Base-by-base conservation (phyloP, 2,797 vertebrate species). In the Echeneis naucrates region DNA sequence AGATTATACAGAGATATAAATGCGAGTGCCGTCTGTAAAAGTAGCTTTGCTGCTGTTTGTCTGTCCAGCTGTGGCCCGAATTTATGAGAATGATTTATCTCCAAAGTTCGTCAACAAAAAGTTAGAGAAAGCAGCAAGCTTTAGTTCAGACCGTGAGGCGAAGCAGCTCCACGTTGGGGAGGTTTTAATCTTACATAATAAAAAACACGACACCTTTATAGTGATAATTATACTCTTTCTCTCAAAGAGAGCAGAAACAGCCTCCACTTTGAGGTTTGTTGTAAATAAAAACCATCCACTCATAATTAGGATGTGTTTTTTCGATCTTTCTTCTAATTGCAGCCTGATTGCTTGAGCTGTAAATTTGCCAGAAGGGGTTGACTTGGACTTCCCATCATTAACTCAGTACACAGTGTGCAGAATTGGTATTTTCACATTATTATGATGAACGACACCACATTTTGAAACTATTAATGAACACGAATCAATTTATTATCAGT, bases 301-400 rank as follows among this genome's bases (percentile, higher is more conserved):
- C 45, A 68, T 81, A 76, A 74, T 45, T 64, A 44, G 27, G 69
- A 54, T 70, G 13, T 62, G 59, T 82, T 78, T 80, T 77, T 10
- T 38, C 70, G 75, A 83, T 75, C 55, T 71, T 4, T 68, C 27
- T 37, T 64, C 23, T 38, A 84, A 84, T 89, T 68, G 84, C 33
- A 40, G 65, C 51, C 30, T 86, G 68, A 86, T 89, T 83, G 61
- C 40, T 62, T 19, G 4, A 78, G 51, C 63, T 65, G 51, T 32
- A 26, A 9, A 14, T 67, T 59, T 32, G 35, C 75, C 47, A 61
- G 10, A 19, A n/a, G 42, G 54, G 26, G 51, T 73, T 75, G 50
- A 66, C 68, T 55, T 59, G 60, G 30, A 52, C 61, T 52, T 17
- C 10, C 26, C 23, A 0, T 9, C 73, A 81, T 84, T 72, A 78